phyloP scores from a whole-genome alignment of 2,113 vertebrate genomes.

The Entosphenus tridentatus region DNA sequence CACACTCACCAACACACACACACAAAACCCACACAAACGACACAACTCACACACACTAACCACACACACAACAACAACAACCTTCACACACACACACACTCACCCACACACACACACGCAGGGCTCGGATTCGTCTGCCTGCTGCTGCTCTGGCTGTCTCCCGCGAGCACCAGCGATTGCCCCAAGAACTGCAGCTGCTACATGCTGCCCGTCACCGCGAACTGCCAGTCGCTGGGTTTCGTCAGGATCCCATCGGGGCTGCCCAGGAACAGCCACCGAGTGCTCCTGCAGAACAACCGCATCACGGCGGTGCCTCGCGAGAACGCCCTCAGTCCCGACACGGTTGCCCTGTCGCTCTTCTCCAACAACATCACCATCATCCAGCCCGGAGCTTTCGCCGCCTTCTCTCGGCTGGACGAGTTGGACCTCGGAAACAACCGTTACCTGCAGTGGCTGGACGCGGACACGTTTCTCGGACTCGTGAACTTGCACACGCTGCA shows the following conservation, averaged over 20 bases:
- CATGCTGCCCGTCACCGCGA: constrained; percentile 74
- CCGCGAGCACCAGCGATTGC: constrained; percentile 39
- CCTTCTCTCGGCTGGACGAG: constrained; percentile 69
- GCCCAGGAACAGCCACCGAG: constrained; percentile 62
- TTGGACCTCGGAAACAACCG: constrained; percentile 88
- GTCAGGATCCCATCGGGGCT: constrained; percentile 64
- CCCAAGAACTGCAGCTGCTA: constrained; percentile 83
- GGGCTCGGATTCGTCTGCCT: constrained; percentile 26
- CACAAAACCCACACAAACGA: neutral
- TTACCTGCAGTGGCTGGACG: constrained; percentile 47
- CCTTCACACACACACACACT: neutral
- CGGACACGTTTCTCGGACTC: constrained; percentile 74
- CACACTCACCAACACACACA: neutral
- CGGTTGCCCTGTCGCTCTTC: constrained; percentile 81
- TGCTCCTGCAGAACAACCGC: constrained; percentile 90
- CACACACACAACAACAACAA: neutral
- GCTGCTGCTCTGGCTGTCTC: constrained; percentile 44
- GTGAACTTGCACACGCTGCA: constrained; percentile 66
- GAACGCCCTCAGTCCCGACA: constrained; percentile 64
- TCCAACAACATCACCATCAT: constrained; percentile 94
- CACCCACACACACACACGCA: neutral
- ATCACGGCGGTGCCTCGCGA: constrained; percentile 60
- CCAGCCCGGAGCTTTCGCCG: constrained; percentile 62
- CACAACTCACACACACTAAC: neutral
- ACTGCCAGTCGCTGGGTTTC: constrained; percentile 90